Conservation (phyloP, 1,140 invertebrate genomes). For the Neelides sp. region DNA sequence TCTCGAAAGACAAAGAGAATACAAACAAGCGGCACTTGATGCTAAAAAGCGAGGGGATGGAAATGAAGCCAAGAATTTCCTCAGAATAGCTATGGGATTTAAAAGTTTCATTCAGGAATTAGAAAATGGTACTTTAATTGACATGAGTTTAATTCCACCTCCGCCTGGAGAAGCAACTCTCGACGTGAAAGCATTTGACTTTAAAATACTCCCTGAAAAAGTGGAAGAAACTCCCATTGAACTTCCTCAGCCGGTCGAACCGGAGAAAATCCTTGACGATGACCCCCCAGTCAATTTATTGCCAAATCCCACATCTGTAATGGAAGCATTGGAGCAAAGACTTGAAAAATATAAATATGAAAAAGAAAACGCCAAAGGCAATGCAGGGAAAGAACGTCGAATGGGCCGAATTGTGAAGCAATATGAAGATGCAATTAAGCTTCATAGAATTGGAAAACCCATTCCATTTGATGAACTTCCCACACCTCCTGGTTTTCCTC, state of each 20-base stretch:
- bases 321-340: constrained; percentile 70
- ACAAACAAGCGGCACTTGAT: constrained; percentile 69
- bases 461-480: constrained; percentile 73
- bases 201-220: background rate
- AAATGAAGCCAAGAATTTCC: constrained; percentile 76
- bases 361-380: constrained; percentile 61
- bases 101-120: constrained; percentile 79
- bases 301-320: constrained; percentile 45
- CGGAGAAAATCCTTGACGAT: background rate
- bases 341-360: constrained; percentile 56
- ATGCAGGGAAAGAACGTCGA: constrained; percentile 70
- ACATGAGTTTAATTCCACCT: no score
- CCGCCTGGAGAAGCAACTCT: no score
- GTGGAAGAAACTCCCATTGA: background rate
- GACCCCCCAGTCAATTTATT: constrained; percentile 30
- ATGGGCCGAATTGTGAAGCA: constrained; percentile 88
- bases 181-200: background rate
- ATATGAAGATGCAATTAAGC: constrained; percentile 77
- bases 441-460: constrained; percentile 58
- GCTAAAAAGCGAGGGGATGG: constrained; percentile 71
- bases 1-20: constrained; percentile 64
- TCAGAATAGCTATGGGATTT: constrained; percentile 79
- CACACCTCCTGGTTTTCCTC: constrained; percentile 55
- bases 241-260: background rate
- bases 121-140: constrained; percentile 70